Evolutionary conservation across 2,888 invertebrate species (phyloP), one percentile per base, ranked within the genome.

Genomic region (Polydrusus pterygomalis): DNA sequence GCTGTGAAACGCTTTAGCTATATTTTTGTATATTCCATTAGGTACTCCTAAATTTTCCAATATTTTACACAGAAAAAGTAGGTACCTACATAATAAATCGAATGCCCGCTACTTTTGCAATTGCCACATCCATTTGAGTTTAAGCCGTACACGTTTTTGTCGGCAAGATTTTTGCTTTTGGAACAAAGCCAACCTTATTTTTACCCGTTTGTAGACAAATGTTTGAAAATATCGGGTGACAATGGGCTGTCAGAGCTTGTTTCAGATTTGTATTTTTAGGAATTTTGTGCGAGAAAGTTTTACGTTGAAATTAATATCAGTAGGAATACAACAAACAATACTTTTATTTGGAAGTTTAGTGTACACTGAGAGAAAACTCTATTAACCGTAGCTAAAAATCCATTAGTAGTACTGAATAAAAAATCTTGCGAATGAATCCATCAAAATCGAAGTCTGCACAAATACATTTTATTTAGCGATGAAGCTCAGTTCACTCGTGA

Each of bases 181-280:
- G 83, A 82, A 80, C 81, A 81, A 80, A 81, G 83, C 83, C 83
- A 83, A 77, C 76, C 75, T 71, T 80, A 82, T 81, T 83, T 82
- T 81, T 82, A 80, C 81, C 81, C 79, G 74, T 79, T 81, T 80
- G 78, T 70, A 75, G 79, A 80, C 79, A 80, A 77, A 79, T 76
- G 78, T 75, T 60, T 71, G 69, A 58, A 65, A 63, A 71, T 74
- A 70, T 60, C 69, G 40, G 78, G 78, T 74, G 78, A 78, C 79
- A 79, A 79, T 76, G 77, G 74, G 70, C 74, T 75, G 75, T 51
- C 60, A 73, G 75, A 74, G 68, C 71, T 74, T 18, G 62, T 54
- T 30, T 54, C 7, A 13, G 54, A 54, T 25, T 11, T 54, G 25
- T 25, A n/a, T 54, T 54, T 54, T 54, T n/a, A 20, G 47, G 47